These are phyloP conservation scores for Dasypogon diadema DNA, from an alignment of 2,888 invertebrate genomes.

Conservation along the genomic window DNA sequence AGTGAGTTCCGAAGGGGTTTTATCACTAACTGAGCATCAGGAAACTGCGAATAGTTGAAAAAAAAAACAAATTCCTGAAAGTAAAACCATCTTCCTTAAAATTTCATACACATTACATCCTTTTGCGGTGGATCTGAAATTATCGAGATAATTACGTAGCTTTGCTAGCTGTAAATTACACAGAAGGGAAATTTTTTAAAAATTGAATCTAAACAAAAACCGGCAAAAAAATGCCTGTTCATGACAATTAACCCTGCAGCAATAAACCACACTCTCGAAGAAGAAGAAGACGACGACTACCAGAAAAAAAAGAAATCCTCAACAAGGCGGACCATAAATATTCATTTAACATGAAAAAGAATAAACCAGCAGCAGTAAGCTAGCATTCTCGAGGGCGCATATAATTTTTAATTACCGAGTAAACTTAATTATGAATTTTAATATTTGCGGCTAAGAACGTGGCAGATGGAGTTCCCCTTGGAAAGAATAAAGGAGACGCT, in stretches of 20 bases:
- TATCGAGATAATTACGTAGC: conserved; percentile 42
- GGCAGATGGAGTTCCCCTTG: conserved; percentile 45
- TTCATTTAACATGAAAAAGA: conserved; percentile 50
- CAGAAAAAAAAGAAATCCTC: conserved; percentile 24
- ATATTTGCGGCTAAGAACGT: conserved; percentile 61
- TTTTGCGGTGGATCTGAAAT: conserved; percentile 21
- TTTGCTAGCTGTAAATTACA: neutral
- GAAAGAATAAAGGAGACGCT: conserved; percentile 36
- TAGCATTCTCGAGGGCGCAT: conserved; percentile 39
- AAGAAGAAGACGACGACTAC: conserved; percentile 19
- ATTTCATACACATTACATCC: too few relatives aligned
- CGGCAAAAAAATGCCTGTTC: conserved; percentile 39
- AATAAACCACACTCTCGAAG: conserved; percentile 45
- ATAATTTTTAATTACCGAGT: conserved; percentile 70
- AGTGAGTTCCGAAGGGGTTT: too few relatives aligned
- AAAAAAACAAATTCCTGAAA: too few relatives aligned
- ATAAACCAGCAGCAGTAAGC: conserved; percentile 26
- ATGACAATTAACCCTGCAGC: conserved; percentile 48
- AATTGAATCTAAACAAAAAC: conserved; percentile 46
- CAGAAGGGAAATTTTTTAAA: conserved; percentile 5
- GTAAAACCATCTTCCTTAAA: too few relatives aligned
- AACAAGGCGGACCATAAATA: conserved; percentile 51
- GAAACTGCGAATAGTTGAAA: too few relatives aligned
- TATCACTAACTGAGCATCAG: too few relatives aligned
- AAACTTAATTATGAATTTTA: conserved; percentile 70